Percentiles rank a stretch among this genome's conserved stretches.
phyloP scores from a whole-genome alignment of 1,140 invertebrate genomes.

The Acromyrmex heyeri region DNA sequence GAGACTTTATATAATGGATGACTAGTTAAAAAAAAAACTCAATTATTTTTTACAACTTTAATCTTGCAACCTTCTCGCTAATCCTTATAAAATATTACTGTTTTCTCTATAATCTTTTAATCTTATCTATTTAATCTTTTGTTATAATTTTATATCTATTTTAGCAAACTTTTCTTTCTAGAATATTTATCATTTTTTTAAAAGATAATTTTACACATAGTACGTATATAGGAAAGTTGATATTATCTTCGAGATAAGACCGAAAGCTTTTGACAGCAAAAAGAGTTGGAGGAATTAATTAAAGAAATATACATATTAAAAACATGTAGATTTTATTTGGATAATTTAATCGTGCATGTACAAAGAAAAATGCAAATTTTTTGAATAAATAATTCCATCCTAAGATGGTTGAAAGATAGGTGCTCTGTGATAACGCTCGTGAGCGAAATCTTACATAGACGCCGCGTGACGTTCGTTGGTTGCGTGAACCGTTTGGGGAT shows the following conservation, averaged over 20 bases:
- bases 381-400: not conserved
- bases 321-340: not conserved
- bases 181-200: not conserved
- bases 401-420: not conserved
- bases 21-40: slow-evolving; percentile 7
- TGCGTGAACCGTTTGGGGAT: slow-evolving; percentile 54
- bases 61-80: not conserved
- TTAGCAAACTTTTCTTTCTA: not conserved
- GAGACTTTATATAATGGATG: slow-evolving; percentile 16
- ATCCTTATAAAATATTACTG: not conserved
- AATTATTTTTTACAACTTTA: not conserved
- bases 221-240: not conserved
- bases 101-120: not conserved
- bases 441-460: slow-evolving; percentile 5
- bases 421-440: not conserved
- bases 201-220: not conserved
- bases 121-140: not conserved
- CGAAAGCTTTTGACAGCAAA: not conserved
- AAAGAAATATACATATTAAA: not conserved
- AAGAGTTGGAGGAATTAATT: not conserved
- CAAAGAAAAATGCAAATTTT: not conserved
- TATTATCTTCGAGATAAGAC: not conserved
- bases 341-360: not conserved
- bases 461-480: slow-evolving; percentile 43
- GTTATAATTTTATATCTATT: not conserved